Percentiles rank a stretch among this genome's conserved stretches.
Evolutionary conservation across 2,797 vertebrate genomes (phyloP).

Genomic region (Scarus forsteni): DNA sequence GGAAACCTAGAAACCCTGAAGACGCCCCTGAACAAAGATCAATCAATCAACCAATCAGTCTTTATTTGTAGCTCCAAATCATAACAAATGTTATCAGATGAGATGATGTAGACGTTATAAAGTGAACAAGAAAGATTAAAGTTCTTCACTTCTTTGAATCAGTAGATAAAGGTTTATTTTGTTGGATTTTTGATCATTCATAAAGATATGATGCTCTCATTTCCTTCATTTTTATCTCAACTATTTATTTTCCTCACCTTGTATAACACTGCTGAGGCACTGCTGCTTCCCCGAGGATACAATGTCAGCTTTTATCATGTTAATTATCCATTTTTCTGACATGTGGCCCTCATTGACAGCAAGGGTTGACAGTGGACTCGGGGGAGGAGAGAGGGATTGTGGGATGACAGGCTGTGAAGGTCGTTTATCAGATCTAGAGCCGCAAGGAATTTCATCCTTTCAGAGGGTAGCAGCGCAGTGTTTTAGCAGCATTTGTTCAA

Average conservation of each 20-base stretch:
- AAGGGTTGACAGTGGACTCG: background rate
- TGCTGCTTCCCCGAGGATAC: background rate
- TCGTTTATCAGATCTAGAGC: background rate
- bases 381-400: background rate
- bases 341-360: constrained; percentile 1
- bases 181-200: no score
- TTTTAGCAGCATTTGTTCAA: background rate
- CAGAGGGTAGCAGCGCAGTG: background rate
- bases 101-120: no score
- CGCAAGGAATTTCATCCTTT: background rate
- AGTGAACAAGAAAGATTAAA: no score
- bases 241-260: background rate
- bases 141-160: no score
- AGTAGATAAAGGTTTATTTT: no score
- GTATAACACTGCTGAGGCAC: background rate
- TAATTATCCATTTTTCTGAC: background rate
- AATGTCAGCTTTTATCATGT: background rate
- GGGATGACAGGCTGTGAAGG: background rate
- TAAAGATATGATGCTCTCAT: no score
- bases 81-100: no score
- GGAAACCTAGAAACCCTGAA: no score
- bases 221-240: background rate
- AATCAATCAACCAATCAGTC: no score
- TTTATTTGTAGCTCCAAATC: no score
- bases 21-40: no score